Evolutionary conservation across 1,140 invertebrate genomes (phyloP), one percentile per base, ranked within the genome.

Genomic region (Trichogramma pretiosum): DNA sequence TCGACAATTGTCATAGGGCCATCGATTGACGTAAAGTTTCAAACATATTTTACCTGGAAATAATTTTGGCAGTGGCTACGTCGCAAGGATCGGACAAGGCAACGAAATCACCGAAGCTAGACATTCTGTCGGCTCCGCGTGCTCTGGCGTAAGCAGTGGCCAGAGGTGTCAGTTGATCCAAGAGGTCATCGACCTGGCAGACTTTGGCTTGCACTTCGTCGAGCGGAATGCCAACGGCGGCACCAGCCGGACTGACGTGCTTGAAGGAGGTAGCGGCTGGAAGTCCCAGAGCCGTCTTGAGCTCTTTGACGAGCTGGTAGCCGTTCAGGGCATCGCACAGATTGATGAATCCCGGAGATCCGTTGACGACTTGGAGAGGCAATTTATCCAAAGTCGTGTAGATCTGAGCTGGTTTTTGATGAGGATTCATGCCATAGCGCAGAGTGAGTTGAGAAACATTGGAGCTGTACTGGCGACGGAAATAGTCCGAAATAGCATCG

Each of bases 241-340:
- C 95, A 7, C 96, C 90, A 34, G 93, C 93, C 5, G 93, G 93
- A 32, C 92, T 96, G 1, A 98, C 94, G 63, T 98, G 94, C 65
- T 99, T 99, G 67, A 98, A 98, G 16, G 94, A 98, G 0, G 95
- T 86, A 1, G 95, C 95, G 0, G 95, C 92, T 5, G 95, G 91
- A 10, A 95, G 63, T 17, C 77, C 74, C 1, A 95, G 64, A 0
- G 89, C 85, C 30, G 72, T 63, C 57, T 85, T 87, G 7, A 99
- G 65, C 64, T 99, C 96, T 42, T 79, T 79, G 0, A 99, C 96
- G 23, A 99, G 68, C 64, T 99, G 95, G 85, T 93, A 98, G 3
- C 85, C 93, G 68, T 99, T 99, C 0, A 99, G 74, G 0, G 93
- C 94, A 73, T 99, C 96, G 61, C 93, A 95, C 1, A 99, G 76